A percentile compares a stretch with the other conserved stretches of the same genome.
Evolutionary conservation across 2,113 vertebrate species (phyloP).

Genomic region (Sander lucioperca): DNA sequence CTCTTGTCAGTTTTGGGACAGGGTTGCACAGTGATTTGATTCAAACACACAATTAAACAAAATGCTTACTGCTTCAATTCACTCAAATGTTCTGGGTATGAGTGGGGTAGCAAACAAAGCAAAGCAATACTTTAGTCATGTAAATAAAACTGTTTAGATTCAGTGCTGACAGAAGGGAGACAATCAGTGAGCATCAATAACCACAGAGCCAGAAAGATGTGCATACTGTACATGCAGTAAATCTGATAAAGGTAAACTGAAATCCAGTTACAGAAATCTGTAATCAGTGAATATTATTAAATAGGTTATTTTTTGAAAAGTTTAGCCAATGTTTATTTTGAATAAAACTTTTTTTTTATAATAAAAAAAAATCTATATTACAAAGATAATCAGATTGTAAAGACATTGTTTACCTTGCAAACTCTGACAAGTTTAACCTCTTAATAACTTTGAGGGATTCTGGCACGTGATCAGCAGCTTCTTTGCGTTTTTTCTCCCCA

Average conservation of each 20-base stretch:
- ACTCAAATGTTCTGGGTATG: not conserved
- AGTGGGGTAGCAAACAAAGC: not conserved
- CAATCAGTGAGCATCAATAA: not conserved
- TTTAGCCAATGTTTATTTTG: no score
- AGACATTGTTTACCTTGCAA: no score
- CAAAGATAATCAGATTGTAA: no score
- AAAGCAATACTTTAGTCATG: not conserved
- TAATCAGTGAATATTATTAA: no score
- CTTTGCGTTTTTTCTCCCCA: no score
- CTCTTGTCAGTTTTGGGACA: constrained; percentile 36
- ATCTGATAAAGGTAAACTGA: not conserved
- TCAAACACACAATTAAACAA: constrained; percentile 28
- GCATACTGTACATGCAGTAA: not conserved
- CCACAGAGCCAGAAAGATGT: not conserved
- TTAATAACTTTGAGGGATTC: no score
- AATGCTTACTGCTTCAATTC: not conserved
- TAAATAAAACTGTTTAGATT: not conserved
- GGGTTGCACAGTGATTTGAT: constrained; percentile 25
- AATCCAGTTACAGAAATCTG: no score
- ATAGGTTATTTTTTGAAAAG: no score
- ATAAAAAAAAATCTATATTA: no score
- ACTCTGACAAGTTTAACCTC: no score
- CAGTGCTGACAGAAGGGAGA: not conserved
- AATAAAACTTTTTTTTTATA: no score
- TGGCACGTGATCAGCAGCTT: not conserved